phyloP scores from a whole-genome alignment of 2,888 invertebrate species.

The Oxycera nigricornis region DNA sequence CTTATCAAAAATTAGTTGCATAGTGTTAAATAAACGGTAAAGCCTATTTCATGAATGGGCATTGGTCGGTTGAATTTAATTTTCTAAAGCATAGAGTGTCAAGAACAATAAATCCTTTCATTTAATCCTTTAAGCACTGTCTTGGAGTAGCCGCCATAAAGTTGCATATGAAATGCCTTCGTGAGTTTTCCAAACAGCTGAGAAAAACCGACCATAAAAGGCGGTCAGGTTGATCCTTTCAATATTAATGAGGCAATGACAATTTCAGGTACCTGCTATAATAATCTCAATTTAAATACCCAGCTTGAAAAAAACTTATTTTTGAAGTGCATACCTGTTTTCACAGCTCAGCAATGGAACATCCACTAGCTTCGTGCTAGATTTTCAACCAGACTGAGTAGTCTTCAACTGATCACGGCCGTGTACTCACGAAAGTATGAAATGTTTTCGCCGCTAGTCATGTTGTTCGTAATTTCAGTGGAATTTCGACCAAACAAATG shows the following conservation, averaged over 20 bases:
- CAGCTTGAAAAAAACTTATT: background rate
- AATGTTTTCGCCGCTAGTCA: background rate
- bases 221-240: constrained; percentile 2
- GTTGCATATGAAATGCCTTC: too few species aligned
- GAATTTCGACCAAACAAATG: background rate
- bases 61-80: too few species aligned
- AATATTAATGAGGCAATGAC: background rate
- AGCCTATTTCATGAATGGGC: too few species aligned
- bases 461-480: background rate
- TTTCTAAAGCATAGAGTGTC: too few species aligned
- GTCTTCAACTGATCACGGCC: background rate
- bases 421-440: background rate
- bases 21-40: too few species aligned
- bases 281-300: background rate
- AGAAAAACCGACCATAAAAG: background rate
- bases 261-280: background rate
- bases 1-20: too few species aligned
- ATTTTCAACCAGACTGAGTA: background rate
- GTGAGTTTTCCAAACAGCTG: too few species aligned
- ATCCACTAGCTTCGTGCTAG: background rate
- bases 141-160: too few species aligned
- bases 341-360: background rate
- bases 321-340: background rate
- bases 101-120: too few species aligned
- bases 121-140: too few species aligned